Evolutionary conservation across 2,888 invertebrate species (phyloP), one percentile per base, ranked within the genome.

Genomic region (Dynastes maya): DNA sequence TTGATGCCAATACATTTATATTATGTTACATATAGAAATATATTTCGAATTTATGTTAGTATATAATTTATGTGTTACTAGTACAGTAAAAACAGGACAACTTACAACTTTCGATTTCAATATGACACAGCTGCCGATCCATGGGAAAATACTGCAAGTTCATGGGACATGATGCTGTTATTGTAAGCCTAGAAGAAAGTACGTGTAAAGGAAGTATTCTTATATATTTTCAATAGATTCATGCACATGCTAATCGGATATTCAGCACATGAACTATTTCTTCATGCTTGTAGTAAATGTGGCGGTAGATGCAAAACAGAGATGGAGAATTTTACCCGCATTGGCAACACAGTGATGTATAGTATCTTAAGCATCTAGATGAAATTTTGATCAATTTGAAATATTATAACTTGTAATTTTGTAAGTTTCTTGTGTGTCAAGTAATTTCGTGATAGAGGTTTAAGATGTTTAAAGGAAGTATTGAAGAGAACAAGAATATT

Each of bases 61-160:
- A 80, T 67, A 80, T 37, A 76, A 45, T 78, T 37, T 37, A 37
- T 76, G 67, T 78, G 76, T 78, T 78, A 78, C 80, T 78, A 78
- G 51, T 78, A 75, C 27, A 61, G 32, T 53, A 77, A 71, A 77
- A 77, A 71, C 64, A 78, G 75, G 72, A 71, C 72, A 94, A 97
- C 97, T 97, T 95, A 98, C 98, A 98, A 93, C 97, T 97, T 93
- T 98, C 97, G 86, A 98, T 97, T 91, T 97, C 97, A 89, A 98
- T 96, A 88, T 96, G 95, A 89, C 98, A 98, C 83, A 97, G 90
- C 88, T 98, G 98, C 84, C 96, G 93, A 89, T 98, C 98, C 97
- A 98, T 97, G 55, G 98, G 98, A 89, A 97, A 98, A 89, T 97
- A 97, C 88, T 97, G 96, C 72, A 98, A 93, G 89, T 97, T 96